These are phyloP conservation scores for Cataglyphis livida DNA, from an alignment of 2,888 invertebrate genomes.

Conservation along the genomic window DNA sequence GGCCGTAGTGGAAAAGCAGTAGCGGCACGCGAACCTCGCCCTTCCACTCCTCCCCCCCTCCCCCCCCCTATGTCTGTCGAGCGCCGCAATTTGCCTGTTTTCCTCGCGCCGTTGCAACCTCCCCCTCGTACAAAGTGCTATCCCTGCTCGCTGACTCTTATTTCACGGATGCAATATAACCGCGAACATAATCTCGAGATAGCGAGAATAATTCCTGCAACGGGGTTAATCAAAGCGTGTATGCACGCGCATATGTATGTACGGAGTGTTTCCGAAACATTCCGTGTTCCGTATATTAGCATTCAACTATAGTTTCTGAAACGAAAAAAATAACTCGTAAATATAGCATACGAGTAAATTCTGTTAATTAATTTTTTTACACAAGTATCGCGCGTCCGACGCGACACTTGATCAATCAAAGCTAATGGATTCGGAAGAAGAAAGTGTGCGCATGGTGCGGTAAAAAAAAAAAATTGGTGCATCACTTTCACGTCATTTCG, in stretches of 20 bases:
- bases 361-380: neutral
- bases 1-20: constrained; percentile 33
- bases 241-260: neutral
- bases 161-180: constrained; percentile 60
- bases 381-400: neutral
- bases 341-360: neutral
- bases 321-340: neutral
- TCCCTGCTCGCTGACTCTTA: constrained; percentile 57
- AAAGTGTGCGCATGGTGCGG: neutral
- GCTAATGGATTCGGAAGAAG: neutral
- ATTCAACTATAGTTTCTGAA: neutral
- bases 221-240: constrained; percentile 65
- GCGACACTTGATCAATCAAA: constrained; percentile 5
- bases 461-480: constrained; percentile 10
- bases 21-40: constrained; percentile 48
- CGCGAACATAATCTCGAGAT: constrained; percentile 68
- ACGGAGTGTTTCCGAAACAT: constrained; percentile 1
- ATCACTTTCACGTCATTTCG: constrained; percentile 28
- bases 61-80: constrained; percentile 21
- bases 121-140: constrained; percentile 49
- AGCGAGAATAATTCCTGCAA: constrained; percentile 62
- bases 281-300: neutral
- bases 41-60: neutral
- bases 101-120: constrained; percentile 48
- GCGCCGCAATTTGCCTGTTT: constrained; percentile 54